A percentile compares a stretch with the other conserved stretches of the same genome.
Conservation (phyloP, 2,888 invertebrate genomes). For the Boloria euphrosyne region DNA sequence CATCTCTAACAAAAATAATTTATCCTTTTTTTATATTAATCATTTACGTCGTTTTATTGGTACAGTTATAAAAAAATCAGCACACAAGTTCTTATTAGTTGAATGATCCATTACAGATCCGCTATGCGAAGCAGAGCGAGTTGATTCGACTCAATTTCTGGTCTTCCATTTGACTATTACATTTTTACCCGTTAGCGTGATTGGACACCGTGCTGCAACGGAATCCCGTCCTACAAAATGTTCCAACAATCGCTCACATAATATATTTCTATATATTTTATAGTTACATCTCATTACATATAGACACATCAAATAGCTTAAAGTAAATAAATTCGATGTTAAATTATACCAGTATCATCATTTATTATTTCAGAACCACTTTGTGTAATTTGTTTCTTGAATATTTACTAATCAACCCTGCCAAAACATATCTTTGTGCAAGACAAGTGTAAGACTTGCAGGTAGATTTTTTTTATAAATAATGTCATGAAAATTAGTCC, state of each 20-base stretch:
- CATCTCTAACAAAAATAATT: not conserved
- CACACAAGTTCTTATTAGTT: conserved; percentile 39
- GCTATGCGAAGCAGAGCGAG: conserved; percentile 45
- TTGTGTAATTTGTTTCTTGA: no score
- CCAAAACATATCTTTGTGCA: no score
- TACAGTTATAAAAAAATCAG: conserved; percentile 43
- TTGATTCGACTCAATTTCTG: conserved; percentile 46
- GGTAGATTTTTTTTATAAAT: no score
- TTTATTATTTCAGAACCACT: no score
- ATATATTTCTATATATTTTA: no score
- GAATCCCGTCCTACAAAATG: conserved; percentile 25
- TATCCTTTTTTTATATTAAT: not conserved
- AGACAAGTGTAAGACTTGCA: no score
- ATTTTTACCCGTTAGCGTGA: conserved; percentile 43
- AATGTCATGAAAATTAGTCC: no score
- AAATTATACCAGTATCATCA: no score
- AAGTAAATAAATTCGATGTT: no score
- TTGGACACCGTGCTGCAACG: conserved; percentile 39
- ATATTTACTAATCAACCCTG: no score
- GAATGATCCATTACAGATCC: conserved; percentile 46
- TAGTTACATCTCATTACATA: no score
- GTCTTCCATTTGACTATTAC: conserved; percentile 41
- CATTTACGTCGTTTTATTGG: conserved; percentile 9
- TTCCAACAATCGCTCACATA: conserved; percentile 19
- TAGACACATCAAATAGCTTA: no score